Base-by-base conservation (phyloP, 2,888 invertebrate species). In the Falcaria lacertinaria region DNA sequence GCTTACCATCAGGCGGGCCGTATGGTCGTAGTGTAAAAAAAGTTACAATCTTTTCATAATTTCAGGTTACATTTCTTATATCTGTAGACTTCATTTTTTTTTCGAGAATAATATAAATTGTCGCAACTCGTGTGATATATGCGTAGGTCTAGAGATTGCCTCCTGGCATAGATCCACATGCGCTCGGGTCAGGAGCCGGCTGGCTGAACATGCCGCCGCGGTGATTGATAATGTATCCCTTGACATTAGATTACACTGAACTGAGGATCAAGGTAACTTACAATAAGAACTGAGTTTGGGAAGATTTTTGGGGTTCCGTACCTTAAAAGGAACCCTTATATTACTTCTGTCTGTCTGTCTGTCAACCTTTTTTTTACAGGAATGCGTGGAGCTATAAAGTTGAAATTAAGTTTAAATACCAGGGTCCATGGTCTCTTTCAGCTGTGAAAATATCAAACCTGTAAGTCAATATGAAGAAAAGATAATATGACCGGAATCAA, bases 81-180 rank as follows among this genome's bases (percentile, higher is more conserved):
- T n/a, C n/a, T n/a, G n/a, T n/a, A n/a, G n/a, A n/a, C n/a, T n/a
- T 2, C 16, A 34, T 34, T 15, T 15, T 34, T 13, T 19, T 19
- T 19, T 15, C n/a, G 14, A 34, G 15, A 6, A 17, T 41, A 25
- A 38, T 42, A 43, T 42, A 37, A 44, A 33, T 4, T 33, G 40
- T 38, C 42, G 39, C 34, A 47, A 45, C 52, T 50, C 50, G 50
- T 42, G 45, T 40, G 36, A 40, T 47, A 48, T 43, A 14, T 25
- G 41, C 43, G 42, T 57, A 51, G 46, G 42, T 41, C 44, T 40
- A 43, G 43, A 52, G 50, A 60, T 53, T 53, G 57, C 60, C 49
- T 59, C 54, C 57, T 84, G 84, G 84, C 85, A 81, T 62, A 67
- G 64, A 61, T 82, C 85, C 83, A 81, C 67, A 58, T 19, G 54